Base-by-base conservation (phyloP, 2,888 invertebrate genomes). In the Ophion ellenae region DNA sequence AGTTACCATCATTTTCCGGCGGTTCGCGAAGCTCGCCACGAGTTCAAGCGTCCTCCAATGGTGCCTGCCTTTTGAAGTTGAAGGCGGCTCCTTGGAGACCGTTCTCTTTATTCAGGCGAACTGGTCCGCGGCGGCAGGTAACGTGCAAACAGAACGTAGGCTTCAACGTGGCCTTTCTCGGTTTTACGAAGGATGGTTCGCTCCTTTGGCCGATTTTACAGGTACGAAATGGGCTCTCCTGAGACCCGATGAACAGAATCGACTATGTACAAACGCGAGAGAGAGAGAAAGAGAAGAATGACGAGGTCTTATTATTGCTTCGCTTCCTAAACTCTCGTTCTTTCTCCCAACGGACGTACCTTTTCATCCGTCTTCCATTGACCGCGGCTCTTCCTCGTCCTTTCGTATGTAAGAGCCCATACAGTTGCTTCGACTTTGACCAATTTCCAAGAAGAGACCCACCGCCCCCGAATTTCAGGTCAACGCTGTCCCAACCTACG, bases 381-480 rank as follows among this genome's bases (percentile, higher is more conserved):
- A 83, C 82, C 79, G 53, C 59, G 61, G 71, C 70, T 67, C 76
- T 57, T 74, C 66, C 45, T 67, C 73, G 75, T 81, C 64, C 63
- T 80, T 80, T 71, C 24, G 77, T 61, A 69, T 61, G 14, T 64
- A 70, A 76, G 74, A 74, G 61, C 73, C 78, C 69, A 20, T 66
- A 88, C 88, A 88, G 87, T 88, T 83, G 82, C 76, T 83, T 81
- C 80, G 87, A 73, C 75, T 85, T 74, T 40, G 87, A 85, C 85
- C 86, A 88, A 90, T 90, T 92, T 92, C 91, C 89, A 87, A 89
- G 91, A 92, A 92, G 89, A 89, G 84, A 85, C 59, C 24, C 10
- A 67, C 59, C 88, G 83, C 86, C 83, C 85, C 84, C 86, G 84
- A 86, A 84, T 82, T 85, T 64, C 81, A 81, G 81, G 85, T 83